Conservation (phyloP, 2,888 invertebrate genomes). For the Eilema sororculum region DNA sequence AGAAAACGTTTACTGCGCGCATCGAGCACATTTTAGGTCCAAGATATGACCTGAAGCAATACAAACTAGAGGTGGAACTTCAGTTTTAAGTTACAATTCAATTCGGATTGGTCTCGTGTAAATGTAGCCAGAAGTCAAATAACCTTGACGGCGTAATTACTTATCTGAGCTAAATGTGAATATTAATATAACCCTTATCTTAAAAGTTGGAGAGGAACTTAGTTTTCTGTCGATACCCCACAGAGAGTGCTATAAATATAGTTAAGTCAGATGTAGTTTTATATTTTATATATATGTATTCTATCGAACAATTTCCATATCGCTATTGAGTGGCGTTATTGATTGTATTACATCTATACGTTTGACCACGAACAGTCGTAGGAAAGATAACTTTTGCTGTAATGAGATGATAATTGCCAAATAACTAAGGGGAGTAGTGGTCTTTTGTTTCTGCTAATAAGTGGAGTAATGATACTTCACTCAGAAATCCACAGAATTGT, state of each 20-base stretch:
- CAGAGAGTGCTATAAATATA: not conserved
- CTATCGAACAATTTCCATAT: conserved; percentile 5
- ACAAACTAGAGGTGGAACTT: not conserved
- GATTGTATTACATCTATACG: not conserved
- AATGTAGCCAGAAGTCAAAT: not conserved
- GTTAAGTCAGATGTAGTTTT: conserved; percentile 7
- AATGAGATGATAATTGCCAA: not conserved
- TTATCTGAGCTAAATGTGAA: not conserved
- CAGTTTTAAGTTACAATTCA: not conserved
- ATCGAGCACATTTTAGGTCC: no score
- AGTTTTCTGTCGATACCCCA: conserved; percentile 23
- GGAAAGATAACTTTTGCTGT: not conserved
- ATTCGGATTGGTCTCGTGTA: not conserved
- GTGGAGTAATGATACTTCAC: not conserved
- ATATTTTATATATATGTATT: conserved; percentile 5
- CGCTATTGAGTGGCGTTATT: not conserved
- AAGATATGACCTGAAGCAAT: no score
- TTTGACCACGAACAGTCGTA: not conserved
- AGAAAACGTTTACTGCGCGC: no score
- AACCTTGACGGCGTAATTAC: not conserved
- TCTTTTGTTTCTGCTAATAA: not conserved
- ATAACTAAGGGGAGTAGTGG: not conserved
- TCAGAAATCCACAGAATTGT: not conserved
- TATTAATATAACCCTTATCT: not conserved
- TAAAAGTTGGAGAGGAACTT: not conserved